A percentile compares a stretch with the other conserved stretches of the same genome.
phyloP scores from a whole-genome alignment of 1,140 invertebrate genomes.

The Orius insidiosus region DNA sequence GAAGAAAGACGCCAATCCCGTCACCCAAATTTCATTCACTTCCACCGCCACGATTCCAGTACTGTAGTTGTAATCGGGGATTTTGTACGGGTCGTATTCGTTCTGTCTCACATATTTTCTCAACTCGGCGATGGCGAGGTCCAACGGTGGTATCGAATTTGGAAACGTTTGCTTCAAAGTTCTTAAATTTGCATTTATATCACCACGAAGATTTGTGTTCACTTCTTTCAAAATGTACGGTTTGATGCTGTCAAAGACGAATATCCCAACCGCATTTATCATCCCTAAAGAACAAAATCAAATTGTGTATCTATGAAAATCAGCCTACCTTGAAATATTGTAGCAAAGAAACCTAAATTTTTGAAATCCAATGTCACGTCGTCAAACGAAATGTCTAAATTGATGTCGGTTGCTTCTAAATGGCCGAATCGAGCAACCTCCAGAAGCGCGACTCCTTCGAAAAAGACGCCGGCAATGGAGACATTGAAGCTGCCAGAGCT shows the following conservation, averaged over 20 bases:
- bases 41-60: constrained; percentile 46
- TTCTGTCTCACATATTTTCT: constrained; percentile 49
- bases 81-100: constrained; percentile 51
- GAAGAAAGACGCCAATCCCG: constrained; percentile 60
- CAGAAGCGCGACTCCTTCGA: constrained; percentile 43
- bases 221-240: constrained; percentile 61
- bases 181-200: constrained; percentile 22
- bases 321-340: constrained; percentile 41
- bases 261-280: constrained; percentile 57
- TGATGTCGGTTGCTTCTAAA: constrained; percentile 54
- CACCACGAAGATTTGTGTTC: constrained; percentile 39
- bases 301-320: no score
- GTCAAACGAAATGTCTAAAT: constrained; percentile 59
- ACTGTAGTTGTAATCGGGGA: constrained; percentile 46
- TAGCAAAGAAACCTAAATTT: constrained; percentile 54
- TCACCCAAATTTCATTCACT: constrained; percentile 50
- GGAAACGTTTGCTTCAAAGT: constrained; percentile 54
- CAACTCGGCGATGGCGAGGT: constrained; percentile 50
- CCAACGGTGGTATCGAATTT: constrained; percentile 64
- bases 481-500: constrained; percentile 50
- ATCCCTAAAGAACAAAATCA: constrained; percentile 29
- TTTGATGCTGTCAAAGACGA: constrained; percentile 69
- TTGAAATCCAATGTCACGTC: constrained; percentile 62
- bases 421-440: constrained; percentile 53
- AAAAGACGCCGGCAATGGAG: constrained; percentile 43